A percentile compares a stretch with the other conserved stretches of the same genome.
Conservation (phyloP, 2,888 invertebrate species). For the Mimas tiliae region DNA sequence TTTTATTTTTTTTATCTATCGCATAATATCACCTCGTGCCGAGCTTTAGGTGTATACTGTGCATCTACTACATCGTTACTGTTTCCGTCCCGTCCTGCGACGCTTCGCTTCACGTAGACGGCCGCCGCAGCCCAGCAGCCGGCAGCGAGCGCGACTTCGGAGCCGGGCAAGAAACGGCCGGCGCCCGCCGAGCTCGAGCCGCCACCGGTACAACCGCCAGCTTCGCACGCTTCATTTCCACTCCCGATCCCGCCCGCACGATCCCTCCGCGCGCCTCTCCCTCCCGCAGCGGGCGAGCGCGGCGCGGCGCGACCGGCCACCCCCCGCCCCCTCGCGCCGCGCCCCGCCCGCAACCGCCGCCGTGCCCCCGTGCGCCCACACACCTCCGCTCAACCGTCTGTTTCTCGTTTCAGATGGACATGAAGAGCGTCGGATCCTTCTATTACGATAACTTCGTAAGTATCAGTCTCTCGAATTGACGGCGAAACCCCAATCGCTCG, state of each 20-base stretch:
- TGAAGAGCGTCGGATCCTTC: slow-evolving; percentile 98
- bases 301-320: slow-evolving; percentile 55
- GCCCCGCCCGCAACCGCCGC: slow-evolving; percentile 64
- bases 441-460: slow-evolving; percentile 98
- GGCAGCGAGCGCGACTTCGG: slow-evolving; percentile 87
- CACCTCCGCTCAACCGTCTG: slow-evolving; percentile 72
- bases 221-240: slow-evolving; percentile 87
- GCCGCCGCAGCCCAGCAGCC: slow-evolving; percentile 86
- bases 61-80: slow-evolving; percentile 85
- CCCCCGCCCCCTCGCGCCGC: slow-evolving; percentile 68
- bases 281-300: slow-evolving; percentile 53
- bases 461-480: slow-evolving; percentile 65
- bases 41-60: slow-evolving; percentile 85
- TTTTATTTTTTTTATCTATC: slow-evolving; percentile 81
- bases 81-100: slow-evolving; percentile 85
- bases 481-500: slow-evolving; percentile 24
- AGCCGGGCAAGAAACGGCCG: slow-evolving; percentile 98
- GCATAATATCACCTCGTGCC: slow-evolving; percentile 83
- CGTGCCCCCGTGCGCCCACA: slow-evolving; percentile 49
- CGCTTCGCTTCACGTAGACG: slow-evolving; percentile 85
- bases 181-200: slow-evolving; percentile 86
- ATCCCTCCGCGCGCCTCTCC: slow-evolving; percentile 59
- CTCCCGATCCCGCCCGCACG: slow-evolving; percentile 66
- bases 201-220: slow-evolving; percentile 95
- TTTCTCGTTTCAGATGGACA: slow-evolving; percentile 94